phyloP scores from a whole-genome alignment of 2,797 vertebrate species.

The Sciurus vulgaris region DNA sequence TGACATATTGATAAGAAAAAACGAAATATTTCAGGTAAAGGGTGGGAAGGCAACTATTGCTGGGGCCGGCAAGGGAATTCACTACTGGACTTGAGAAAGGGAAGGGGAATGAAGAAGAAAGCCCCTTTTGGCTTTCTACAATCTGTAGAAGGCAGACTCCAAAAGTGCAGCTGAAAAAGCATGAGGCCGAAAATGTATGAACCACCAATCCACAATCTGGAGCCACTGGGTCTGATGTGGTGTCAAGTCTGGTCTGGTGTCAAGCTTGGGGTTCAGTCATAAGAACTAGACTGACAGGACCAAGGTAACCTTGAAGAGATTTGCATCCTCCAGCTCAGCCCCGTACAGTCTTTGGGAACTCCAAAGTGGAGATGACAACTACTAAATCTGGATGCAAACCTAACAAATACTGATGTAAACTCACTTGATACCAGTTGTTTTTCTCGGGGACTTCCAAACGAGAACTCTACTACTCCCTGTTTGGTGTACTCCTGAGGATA shows the following conservation, averaged over 20 bases:
- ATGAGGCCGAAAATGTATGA: neutral
- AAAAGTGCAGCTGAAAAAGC: neutral
- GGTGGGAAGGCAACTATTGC: neutral
- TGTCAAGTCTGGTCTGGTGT: neutral
- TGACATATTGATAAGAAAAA: neutral
- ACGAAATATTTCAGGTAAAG: neutral
- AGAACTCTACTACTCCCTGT: neutral
- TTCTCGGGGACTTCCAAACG: neutral
- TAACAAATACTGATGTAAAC: neutral
- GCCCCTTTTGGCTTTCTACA: neutral
- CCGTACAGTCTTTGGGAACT: neutral
- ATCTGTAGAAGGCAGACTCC: neutral
- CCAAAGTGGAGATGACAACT: neutral
- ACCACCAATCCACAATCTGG: neutral
- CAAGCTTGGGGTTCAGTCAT: neutral
- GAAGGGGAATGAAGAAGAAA: neutral
- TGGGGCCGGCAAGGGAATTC: neutral
- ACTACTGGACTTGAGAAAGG: neutral
- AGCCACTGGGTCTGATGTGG: neutral
- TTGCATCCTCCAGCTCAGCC: neutral
- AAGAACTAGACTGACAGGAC: neutral
- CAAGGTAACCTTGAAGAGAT: neutral
- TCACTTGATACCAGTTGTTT: neutral
- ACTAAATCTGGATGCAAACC: neutral
- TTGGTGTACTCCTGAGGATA: neutral